phyloP scores from a whole-genome alignment of 2,888 invertebrate genomes.

The Eupithecia subfuscata region DNA sequence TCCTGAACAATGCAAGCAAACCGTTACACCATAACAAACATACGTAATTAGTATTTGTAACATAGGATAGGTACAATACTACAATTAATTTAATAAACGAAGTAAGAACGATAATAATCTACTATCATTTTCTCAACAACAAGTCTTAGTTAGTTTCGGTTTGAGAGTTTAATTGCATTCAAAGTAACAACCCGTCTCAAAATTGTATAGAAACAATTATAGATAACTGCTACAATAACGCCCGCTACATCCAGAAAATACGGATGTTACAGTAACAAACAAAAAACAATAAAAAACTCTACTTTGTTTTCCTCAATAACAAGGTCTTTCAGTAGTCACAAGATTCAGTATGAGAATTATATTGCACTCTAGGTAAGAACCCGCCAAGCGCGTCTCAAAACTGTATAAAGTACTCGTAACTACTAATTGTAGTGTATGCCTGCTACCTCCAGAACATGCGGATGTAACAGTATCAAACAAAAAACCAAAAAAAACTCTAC shows the following conservation, averaged over 20 bases:
- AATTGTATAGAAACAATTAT: conserved; percentile 26
- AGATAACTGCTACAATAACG: conserved; percentile 44
- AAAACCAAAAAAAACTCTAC: too few species aligned
- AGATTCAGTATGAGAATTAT: too few species aligned
- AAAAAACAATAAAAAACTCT: too few species aligned
- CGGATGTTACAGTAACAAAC: conserved; percentile 50
- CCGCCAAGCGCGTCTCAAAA: too few species aligned
- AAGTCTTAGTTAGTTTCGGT: neutral
- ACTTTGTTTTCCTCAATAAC: too few species aligned
- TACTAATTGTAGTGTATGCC: conserved; percentile 15
- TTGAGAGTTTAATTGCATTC: neutral
- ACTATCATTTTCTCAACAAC: neutral
- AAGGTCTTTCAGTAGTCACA: too few species aligned
- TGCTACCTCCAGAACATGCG: conserved; percentile 51
- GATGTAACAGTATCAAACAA: conserved; percentile 47
- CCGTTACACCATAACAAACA: neutral
- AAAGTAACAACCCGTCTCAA: neutral
- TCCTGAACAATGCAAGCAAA: neutral
- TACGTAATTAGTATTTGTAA: neutral
- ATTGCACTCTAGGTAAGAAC: too few species aligned
- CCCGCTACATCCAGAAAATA: conserved; percentile 49
- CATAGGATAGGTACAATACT: neutral
- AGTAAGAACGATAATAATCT: neutral
- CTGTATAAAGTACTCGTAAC: too few species aligned
- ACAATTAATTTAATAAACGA: neutral